Evolutionary conservation across 2,888 invertebrate genomes (phyloP).

Genomic region (Poecilus cupreus): DNA sequence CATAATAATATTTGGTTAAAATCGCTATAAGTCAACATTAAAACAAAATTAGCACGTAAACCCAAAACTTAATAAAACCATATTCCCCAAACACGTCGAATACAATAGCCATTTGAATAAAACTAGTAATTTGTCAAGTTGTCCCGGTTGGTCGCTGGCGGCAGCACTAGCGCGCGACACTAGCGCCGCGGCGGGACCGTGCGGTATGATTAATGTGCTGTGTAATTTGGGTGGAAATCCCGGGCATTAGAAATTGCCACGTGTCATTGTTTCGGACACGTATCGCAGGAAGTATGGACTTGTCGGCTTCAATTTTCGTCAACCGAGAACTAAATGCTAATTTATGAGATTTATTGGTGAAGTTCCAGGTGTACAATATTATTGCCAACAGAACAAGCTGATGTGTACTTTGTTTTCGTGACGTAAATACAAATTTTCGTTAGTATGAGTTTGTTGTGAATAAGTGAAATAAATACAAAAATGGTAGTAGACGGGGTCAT

Average conservation of each 20-base stretch:
- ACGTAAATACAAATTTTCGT: constrained; percentile 10
- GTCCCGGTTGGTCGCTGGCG: not conserved
- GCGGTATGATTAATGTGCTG: constrained; percentile 39
- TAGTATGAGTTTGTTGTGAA: not conserved
- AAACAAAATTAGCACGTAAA: constrained; percentile 7
- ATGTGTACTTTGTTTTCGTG: not conserved
- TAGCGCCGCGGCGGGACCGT: not conserved
- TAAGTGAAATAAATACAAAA: too few relatives aligned
- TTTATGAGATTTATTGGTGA: constrained; percentile 23
- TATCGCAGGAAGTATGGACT: constrained; percentile 1
- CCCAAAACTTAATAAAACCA: constrained; percentile 23
- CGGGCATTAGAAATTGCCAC: constrained; percentile 37
- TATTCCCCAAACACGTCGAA: not conserved
- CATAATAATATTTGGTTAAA: constrained; percentile 6
- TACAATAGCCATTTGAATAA: constrained; percentile 34
- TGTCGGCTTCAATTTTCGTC: constrained; percentile 19
- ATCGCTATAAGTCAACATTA: constrained; percentile 24
- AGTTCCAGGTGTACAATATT: constrained; percentile 4
- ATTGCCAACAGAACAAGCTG: not conserved
- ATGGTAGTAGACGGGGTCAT: too few relatives aligned
- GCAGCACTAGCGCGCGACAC: constrained; percentile 12
- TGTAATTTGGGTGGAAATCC: constrained; percentile 37
- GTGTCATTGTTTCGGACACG: constrained; percentile 43
- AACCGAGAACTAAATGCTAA: not conserved
- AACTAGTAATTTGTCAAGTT: constrained; percentile 43